Percentiles rank a stretch among this genome's conserved stretches.
phyloP scores from a whole-genome alignment of 2,113 vertebrate genomes.

The Tretioscincus oriximinensis region DNA sequence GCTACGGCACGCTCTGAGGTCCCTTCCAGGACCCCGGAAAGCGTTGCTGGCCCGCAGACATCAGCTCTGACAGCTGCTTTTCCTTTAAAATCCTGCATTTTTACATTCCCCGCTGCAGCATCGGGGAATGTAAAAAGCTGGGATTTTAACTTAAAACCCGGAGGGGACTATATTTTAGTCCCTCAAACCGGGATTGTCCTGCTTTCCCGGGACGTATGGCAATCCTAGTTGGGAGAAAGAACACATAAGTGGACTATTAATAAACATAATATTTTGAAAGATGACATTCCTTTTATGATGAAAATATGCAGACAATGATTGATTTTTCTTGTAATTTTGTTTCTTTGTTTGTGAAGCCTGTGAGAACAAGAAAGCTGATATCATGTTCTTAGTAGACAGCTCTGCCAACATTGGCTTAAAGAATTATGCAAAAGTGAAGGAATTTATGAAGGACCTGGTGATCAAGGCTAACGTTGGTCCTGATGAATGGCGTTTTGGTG shows the following conservation, averaged over 20 bases:
- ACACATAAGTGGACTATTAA: no score
- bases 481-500: conserved; percentile 54
- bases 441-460: conserved; percentile 66
- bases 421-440: conserved; percentile 69
- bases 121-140: no score
- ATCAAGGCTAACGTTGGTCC: conserved; percentile 56
- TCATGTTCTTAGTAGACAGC: conserved; percentile 74
- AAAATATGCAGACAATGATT: neutral
- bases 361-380: conserved; percentile 63
- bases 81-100: no score
- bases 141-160: no score
- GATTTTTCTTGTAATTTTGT: neutral
- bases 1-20: no score
- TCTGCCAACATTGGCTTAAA: conserved; percentile 62
- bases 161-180: no score
- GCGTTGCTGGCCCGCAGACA: no score
- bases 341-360: conserved; percentile 55
- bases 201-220: no score
- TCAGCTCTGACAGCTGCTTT: no score
- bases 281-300: neutral
- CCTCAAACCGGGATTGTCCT: no score
- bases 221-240: neutral
- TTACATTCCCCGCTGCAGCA: no score
- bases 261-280: neutral
- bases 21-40: no score